A percentile compares a stretch with the other conserved stretches of the same genome.
phyloP scores from a whole-genome alignment of 2,797 vertebrate species.

The Cirrhinus molitorella region DNA sequence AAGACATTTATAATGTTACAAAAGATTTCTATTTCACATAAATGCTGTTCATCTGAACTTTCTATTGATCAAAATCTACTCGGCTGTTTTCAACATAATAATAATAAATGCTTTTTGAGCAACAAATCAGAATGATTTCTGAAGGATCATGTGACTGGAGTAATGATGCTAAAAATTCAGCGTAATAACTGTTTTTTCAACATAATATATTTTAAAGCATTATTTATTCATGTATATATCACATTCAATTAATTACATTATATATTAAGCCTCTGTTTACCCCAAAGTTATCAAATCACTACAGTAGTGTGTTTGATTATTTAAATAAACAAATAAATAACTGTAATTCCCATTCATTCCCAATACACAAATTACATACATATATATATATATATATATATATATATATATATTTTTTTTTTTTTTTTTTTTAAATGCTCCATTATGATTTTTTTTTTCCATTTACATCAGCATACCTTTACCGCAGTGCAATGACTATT shows the following conservation, averaged over 20 bases:
- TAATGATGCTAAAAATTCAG: background rate
- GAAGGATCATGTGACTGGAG: background rate
- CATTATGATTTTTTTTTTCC: background rate
- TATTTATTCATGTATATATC: no score
- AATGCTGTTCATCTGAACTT: no score
- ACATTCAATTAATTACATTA: background rate
- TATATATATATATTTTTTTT: no score
- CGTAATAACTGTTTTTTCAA: no score
- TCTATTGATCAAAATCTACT: no score
- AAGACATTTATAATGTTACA: no score
- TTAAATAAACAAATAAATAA: background rate
- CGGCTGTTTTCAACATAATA: no score
- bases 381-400: no score
- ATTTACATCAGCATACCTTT: background rate
- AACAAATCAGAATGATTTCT: background rate
- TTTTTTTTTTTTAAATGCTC: background rate
- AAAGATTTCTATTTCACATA: no score
- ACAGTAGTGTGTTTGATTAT: background rate
- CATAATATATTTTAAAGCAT: no score
- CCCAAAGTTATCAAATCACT: background rate
- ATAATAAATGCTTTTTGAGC: background rate
- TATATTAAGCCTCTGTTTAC: conserved; percentile 1
- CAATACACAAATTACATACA: background rate
- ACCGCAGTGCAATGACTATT: background rate
- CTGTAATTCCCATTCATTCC: background rate